phyloP scores from a whole-genome alignment of 2,888 invertebrate species.

The Xestia ashworthii region DNA sequence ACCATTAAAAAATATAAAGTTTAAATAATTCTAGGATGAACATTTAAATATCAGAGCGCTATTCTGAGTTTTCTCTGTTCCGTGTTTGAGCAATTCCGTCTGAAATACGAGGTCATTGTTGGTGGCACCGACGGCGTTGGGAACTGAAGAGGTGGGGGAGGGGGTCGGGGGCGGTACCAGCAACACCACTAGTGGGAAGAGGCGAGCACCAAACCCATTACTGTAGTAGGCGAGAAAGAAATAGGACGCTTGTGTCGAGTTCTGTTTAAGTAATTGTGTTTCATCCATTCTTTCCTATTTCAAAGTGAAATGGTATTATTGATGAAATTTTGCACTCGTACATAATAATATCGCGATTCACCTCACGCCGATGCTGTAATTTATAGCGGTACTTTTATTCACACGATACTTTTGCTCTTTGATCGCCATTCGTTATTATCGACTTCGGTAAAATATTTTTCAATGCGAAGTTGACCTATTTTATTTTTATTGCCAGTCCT shows the following conservation, averaged over 20 bases:
- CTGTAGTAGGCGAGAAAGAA: conserved; percentile 88
- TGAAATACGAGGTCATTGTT: conserved; percentile 91
- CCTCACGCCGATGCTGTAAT: conserved; percentile 36
- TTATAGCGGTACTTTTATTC: conserved; percentile 48
- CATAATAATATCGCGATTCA: conserved; percentile 60
- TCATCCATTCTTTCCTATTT: conserved; percentile 83
- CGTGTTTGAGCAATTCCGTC: conserved; percentile 89
- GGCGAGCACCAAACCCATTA: conserved; percentile 85
- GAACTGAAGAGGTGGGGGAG: conserved; percentile 78
- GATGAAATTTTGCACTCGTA: conserved; percentile 70
- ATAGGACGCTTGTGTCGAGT: conserved; percentile 87
- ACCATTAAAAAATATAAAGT: background rate
- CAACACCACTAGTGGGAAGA: conserved; percentile 73
- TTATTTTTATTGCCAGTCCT: conserved; percentile 37
- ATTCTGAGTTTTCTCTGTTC: conserved; percentile 88
- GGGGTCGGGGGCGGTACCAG: conserved; percentile 75
- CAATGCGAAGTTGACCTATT: conserved; percentile 38
- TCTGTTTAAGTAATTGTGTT: conserved; percentile 89
- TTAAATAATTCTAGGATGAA: conserved; percentile 47
- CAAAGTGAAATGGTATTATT: conserved; percentile 74
- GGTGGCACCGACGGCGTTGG: conserved; percentile 88
- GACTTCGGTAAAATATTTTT: conserved; percentile 38
- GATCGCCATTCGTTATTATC: conserved; percentile 38
- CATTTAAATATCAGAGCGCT: conserved; percentile 78
- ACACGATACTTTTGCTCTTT: conserved; percentile 49